phyloP scores from a whole-genome alignment of 2,113 vertebrate species.

The Halcyon senegalensis region DNA sequence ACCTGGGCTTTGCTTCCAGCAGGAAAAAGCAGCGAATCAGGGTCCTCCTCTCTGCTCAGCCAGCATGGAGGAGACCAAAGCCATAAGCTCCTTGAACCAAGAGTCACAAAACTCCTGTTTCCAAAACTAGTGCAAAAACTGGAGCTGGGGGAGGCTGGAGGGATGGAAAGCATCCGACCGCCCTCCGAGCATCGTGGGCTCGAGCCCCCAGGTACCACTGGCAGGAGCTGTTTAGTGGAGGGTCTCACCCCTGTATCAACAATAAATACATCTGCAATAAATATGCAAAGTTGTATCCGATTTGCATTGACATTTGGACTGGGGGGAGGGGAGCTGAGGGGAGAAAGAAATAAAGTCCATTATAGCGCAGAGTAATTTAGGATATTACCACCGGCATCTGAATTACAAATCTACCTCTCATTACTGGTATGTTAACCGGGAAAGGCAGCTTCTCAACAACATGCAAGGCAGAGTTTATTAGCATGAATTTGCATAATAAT shows the following conservation, averaged over 20 bases:
- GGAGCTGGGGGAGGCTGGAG: neutral
- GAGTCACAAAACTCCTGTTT: neutral
- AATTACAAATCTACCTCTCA: slow-evolving; percentile 87
- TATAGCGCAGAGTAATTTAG: slow-evolving; percentile 79
- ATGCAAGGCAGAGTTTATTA: slow-evolving; percentile 81
- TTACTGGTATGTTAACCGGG: slow-evolving; percentile 80
- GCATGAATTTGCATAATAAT: slow-evolving; percentile 87
- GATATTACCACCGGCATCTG: slow-evolving; percentile 81
- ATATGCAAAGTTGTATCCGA: slow-evolving; percentile 75
- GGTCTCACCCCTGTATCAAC: slow-evolving; percentile 70
- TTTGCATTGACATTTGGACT: slow-evolving; percentile 78
- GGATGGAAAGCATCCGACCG: neutral
- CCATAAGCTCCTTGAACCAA: neutral
- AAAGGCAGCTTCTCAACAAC: slow-evolving; percentile 81
- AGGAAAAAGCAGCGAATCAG: neutral
- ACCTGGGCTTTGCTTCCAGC: neutral
- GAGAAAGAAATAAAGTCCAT: slow-evolving; percentile 70
- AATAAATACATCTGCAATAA: slow-evolving; percentile 79
- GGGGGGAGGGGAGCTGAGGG: slow-evolving; percentile 31
- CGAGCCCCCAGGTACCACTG: accelerated
- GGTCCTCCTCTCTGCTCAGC: too few species aligned
- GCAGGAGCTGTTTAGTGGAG: slow-evolving; percentile 34
- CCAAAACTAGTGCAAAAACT: neutral
- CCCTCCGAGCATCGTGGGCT: neutral
- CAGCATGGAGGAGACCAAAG: neutral